phyloP scores from a whole-genome alignment of 2,113 vertebrate genomes.

The Amphilophus citrinellus region DNA sequence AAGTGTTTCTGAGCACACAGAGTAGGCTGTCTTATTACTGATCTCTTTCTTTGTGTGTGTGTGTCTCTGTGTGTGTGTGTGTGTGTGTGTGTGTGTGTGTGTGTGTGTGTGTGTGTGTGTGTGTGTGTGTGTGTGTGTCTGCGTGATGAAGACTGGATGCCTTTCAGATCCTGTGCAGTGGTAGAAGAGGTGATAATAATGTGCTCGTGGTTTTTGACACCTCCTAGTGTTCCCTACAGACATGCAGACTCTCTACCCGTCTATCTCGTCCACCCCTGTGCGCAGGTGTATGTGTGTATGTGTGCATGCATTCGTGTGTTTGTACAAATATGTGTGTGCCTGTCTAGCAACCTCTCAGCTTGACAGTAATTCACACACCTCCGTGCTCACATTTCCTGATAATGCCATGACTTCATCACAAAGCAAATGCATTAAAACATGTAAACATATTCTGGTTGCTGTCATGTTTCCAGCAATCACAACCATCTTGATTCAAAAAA shows the following conservation, averaged over 20 bases:
- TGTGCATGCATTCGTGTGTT: background rate
- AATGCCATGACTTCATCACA: constrained; percentile 1
- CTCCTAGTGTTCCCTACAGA: constrained; percentile 24
- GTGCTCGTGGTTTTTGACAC: constrained; percentile 43
- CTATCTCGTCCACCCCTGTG: background rate
- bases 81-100: background rate
- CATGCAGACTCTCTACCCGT: constrained; percentile 6
- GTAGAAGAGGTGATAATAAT: constrained; percentile 54
- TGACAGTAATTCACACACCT: background rate
- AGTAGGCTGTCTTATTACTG: constrained; percentile 14
- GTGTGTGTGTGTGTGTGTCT: constrained; percentile 1
- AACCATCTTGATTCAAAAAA: background rate
- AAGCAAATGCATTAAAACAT: background rate
- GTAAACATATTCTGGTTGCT: background rate
- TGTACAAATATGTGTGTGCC: background rate
- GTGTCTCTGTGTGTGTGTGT: constrained; percentile 9
- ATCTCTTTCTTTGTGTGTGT: constrained; percentile 28
- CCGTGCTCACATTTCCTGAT: background rate
- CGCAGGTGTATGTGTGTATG: constrained; percentile 10
- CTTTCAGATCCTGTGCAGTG: constrained; percentile 7
- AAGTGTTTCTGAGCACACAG: constrained; percentile 28
- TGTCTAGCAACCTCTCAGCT: background rate
- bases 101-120: constrained; percentile 3
- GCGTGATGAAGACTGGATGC: background rate
- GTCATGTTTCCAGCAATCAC: background rate